Conservation (phyloP, 2,113 vertebrate genomes). For the Xiphias gladius region DNA sequence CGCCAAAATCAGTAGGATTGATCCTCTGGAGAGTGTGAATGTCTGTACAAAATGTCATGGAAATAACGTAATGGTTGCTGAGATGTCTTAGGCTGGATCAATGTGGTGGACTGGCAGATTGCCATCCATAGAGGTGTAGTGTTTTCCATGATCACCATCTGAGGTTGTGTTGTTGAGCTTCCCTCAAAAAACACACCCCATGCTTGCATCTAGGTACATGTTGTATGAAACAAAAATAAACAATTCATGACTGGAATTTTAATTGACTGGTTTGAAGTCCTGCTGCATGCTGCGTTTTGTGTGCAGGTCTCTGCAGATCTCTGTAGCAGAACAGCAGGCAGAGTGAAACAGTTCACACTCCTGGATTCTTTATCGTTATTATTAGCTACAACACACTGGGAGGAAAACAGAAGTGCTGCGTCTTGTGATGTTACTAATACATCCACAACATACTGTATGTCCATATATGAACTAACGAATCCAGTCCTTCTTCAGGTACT, state of each 20-base stretch:
- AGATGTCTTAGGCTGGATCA: not conserved
- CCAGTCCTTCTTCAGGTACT: not conserved
- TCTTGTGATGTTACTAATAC: not conserved
- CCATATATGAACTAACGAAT: not conserved
- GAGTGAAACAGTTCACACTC: not conserved
- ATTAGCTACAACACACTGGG: not conserved
- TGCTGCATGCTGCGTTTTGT: not conserved
- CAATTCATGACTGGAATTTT: not conserved
- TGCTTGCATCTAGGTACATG: not conserved
- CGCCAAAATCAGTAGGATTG: not conserved
- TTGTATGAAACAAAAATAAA: not conserved
- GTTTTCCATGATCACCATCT: not conserved
- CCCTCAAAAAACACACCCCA: not conserved
- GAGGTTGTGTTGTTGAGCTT: not conserved
- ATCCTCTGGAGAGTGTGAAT: not conserved
- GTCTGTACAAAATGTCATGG: not conserved
- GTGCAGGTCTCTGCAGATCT: not conserved
- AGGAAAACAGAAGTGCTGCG: not conserved
- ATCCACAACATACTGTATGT: not conserved
- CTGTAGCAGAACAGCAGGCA: not conserved
- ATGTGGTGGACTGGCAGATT: not conserved
- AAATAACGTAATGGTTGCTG: too few species aligned
- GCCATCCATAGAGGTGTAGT: too few species aligned
- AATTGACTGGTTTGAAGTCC: not conserved
- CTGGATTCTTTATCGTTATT: slow-evolving; percentile 9